Evolutionary conservation across 2,797 vertebrate genomes (phyloP), one percentile per base, ranked within the genome.

Genomic region (Cygnus olor): DNA sequence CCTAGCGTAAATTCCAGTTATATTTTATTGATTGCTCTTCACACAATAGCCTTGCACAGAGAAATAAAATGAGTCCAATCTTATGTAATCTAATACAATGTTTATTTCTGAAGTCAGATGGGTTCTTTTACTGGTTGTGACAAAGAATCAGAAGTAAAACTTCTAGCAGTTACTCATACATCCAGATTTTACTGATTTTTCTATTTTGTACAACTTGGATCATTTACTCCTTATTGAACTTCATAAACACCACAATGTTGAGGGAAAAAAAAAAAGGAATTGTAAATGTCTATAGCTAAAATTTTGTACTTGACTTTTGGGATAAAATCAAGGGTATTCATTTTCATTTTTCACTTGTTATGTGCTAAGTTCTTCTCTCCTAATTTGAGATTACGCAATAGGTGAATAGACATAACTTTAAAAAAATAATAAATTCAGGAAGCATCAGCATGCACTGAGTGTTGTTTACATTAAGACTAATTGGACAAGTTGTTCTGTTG

Each of bases 81-180:
- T 74, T 85, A 87, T 27, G 7, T 38, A 80, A 83, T 78, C 11
- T 74, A 78, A 80, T 47, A 61, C 49, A 80, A 80, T 71, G 28
- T 87, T 95, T 83, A 78, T 88, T 92, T 92, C 51, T 91, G 15
- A 79, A 89, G 45, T 66, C n/a, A 89, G 81, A 89, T 72, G 27
- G 5, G 14, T 94, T 80, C 10, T 85, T 91, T 83, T 45, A 85
- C 47, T 32, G 11, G 10, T 73, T 78, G 47, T 69, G 65, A 70
- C 42, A 90, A 82, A 83, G n/a, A 89, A 85, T 58, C 27, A 85
- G 45, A 84, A 80, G 27, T 18, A 91, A 90, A 90, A 83, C 13
- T 8, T 85, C 20, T 40, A 53, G 18, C 16, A 80, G 64, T 73
- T 90, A 53, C 18, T 83, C 32, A 80, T 49, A 54, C 1, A 22